These are phyloP conservation scores for Triops cancriformis DNA, from an alignment of 1,140 invertebrate species.

Conservation along the genomic window DNA sequence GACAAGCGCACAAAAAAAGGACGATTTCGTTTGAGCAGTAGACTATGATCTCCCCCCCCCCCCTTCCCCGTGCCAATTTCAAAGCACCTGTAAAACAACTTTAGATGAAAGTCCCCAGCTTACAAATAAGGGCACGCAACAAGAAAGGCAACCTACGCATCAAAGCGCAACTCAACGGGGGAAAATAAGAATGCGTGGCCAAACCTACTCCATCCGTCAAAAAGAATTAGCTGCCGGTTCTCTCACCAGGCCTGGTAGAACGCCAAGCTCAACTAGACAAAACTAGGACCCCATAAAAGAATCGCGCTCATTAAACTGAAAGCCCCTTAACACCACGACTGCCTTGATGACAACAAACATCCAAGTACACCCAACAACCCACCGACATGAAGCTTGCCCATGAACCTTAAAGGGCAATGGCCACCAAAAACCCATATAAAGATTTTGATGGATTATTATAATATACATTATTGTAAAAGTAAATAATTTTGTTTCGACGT, in stretches of 20 bases:
- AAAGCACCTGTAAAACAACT: not conserved
- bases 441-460: no score
- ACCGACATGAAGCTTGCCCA: no score
- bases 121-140: not conserved
- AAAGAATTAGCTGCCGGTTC: not conserved
- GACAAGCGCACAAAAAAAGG: not conserved
- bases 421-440: no score
- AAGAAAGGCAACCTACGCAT: not conserved
- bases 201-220: not conserved
- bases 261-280: not conserved
- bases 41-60: not conserved
- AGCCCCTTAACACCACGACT: not conserved
- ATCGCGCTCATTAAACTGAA: not conserved
- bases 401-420: no score
- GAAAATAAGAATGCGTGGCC: not conserved
- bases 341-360: not conserved
- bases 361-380: no score
- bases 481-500: no score
- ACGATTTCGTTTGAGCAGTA: not conserved
- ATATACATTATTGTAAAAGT: no score
- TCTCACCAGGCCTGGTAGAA: not conserved
- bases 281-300: not conserved
- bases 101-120: constrained; percentile 7
- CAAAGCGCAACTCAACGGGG: not conserved
- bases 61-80: not conserved